Evolutionary conservation across 1,140 invertebrate species (phyloP), one percentile per base, ranked within the genome.

Genomic region (Drosophila virilis): DNA sequence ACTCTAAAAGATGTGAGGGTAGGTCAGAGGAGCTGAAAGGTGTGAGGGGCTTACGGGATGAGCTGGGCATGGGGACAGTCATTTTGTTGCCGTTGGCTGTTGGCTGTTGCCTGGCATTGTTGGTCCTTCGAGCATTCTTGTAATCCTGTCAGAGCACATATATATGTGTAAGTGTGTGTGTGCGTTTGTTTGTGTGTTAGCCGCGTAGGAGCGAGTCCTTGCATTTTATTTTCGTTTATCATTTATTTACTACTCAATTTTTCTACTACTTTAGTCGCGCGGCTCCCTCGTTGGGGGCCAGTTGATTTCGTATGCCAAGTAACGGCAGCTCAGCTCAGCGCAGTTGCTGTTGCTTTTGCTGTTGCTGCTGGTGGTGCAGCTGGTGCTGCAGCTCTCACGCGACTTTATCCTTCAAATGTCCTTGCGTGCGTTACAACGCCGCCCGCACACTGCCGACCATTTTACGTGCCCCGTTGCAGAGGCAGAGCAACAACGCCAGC

Each of bases 221-320:
- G 84, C 84, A 89, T 89, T 89, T 89, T 89, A 89, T 89, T 89
- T 89, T 89, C 84, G 84, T 89, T 89, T 89, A 89, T 89, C 84
- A 89, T 89, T 89, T 89, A 89, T 89, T 89, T 89, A 89, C 80
- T 88, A 89, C 84, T 88, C 84, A 88, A 88, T 88, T 88, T 88
- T 88, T 88, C 84, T 88, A 88, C 84, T 84, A 89, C 85, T 89
- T 89, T 89, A 86, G 83, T 79, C 84, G 83, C 73, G 73, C 50
- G 61, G 46, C 69, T 73, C 57, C 59, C 58, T 62, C 67, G 68
- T 79, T 52, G 69, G 77, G 74, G 82, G 82, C 82, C 68, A 88
- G 83, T 88, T 86, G 81, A 86, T 86, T 86, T 86, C 79, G 83
- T 86, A 86, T 86, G 83, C 83, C 83, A 86, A 86, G 83, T 86